A percentile compares a stretch with the other conserved stretches of the same genome.
Evolutionary conservation across 1,140 invertebrate genomes (phyloP).

Genomic region (Euglossa dilemma): DNA sequence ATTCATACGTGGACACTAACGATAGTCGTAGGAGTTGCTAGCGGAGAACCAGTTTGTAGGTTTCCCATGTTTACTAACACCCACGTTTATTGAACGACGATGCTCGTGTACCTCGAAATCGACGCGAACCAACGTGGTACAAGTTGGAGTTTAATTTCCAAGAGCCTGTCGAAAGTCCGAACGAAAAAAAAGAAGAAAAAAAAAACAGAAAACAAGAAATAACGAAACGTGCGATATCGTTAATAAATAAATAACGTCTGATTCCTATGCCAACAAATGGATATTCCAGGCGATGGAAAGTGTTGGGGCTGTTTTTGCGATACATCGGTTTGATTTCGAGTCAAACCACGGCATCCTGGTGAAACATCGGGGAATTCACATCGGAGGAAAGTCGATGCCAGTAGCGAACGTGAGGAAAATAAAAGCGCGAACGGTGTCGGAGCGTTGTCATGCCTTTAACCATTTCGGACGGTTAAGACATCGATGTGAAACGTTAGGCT

Average conservation of each 20-base stretch:
- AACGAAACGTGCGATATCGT: no score
- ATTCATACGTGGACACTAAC: constrained; percentile 69
- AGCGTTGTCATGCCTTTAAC: background rate
- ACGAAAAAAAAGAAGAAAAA: no score
- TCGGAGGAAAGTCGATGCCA: background rate
- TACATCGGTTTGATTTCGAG: constrained; percentile 24
- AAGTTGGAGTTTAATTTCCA: background rate
- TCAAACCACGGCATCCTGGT: constrained; percentile 1
- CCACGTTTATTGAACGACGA: constrained; percentile 43
- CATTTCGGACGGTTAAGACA: background rate
- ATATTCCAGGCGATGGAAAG: background rate
- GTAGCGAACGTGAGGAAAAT: constrained; percentile 33
- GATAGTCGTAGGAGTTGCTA: constrained; percentile 61
- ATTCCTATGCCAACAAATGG: no score
- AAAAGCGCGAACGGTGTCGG: background rate
- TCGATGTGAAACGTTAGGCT: background rate
- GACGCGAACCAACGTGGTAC: background rate
- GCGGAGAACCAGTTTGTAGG: constrained; percentile 62
- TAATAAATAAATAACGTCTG: no score
- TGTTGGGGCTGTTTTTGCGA: constrained; percentile 2
- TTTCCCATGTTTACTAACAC: constrained; percentile 67
- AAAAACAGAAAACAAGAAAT: no score
- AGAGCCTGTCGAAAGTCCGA: background rate
- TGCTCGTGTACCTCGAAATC: constrained; percentile 8
- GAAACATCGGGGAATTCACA: background rate